phyloP scores from a whole-genome alignment of 2,888 invertebrate species.

The Rhamphomyia laevipes region DNA sequence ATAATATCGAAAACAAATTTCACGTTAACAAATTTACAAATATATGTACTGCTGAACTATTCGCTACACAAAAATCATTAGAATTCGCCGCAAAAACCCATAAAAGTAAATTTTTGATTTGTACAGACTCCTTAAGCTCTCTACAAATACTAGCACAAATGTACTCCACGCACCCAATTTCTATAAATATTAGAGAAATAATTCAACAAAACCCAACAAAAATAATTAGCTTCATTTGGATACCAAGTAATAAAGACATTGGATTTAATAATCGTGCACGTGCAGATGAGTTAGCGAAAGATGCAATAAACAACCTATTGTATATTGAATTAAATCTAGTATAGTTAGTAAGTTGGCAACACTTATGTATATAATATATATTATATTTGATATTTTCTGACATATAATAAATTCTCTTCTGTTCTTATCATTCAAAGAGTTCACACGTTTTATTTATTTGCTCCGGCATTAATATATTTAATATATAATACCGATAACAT shows the following conservation, averaged over 20 bases:
- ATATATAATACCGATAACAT: too few species aligned
- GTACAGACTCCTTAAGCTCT: slow-evolving; percentile 3
- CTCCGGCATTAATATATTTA: too few species aligned
- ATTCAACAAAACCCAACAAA: background rate
- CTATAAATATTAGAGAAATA: slow-evolving; percentile 4
- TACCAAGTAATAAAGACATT: slow-evolving; percentile 5
- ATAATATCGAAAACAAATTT: background rate
- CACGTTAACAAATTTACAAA: background rate
- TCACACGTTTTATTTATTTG: too few species aligned
- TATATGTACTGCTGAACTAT: slow-evolving; percentile 2
- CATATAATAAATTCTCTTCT: too few species aligned
- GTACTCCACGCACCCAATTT: background rate
- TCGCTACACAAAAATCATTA: background rate
- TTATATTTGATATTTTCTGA: too few species aligned
- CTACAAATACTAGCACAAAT: slow-evolving; percentile 1
- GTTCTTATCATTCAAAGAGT: too few species aligned
- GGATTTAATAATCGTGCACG: too few species aligned
- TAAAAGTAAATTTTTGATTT: slow-evolving; percentile 1
- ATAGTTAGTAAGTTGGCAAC: too few species aligned
- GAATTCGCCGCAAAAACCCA: background rate
- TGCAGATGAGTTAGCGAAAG: too few species aligned
- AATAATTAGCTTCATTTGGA: slow-evolving; percentile 4
- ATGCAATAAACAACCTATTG: too few species aligned
- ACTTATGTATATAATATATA: too few species aligned
- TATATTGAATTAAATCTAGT: too few species aligned